These are phyloP conservation scores for Peromyscus aztecus DNA, from an alignment of 2,797 vertebrate species.

Conservation along the genomic window DNA sequence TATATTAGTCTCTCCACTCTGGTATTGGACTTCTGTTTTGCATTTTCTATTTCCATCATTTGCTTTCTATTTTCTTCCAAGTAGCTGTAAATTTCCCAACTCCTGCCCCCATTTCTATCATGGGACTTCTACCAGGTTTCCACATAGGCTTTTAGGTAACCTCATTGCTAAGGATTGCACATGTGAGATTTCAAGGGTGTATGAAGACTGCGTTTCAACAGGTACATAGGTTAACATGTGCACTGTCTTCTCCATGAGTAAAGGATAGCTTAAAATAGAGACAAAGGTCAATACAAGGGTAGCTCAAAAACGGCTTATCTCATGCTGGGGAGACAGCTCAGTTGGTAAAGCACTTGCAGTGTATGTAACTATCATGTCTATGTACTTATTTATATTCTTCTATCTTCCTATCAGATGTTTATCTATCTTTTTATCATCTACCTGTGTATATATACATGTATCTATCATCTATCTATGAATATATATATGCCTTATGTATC, in stretches of 20 bases:
- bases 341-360: not conserved
- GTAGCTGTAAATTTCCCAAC: not conserved
- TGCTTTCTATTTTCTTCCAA: constrained; percentile 11
- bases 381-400: not conserved
- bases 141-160: not conserved
- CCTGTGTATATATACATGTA: not conserved
- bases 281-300: not conserved
- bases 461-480: not conserved
- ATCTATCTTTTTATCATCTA: not conserved
- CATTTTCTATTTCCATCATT: not conserved
- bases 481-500: not conserved
- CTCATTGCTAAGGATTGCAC: not conserved
- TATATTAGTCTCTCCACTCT: not conserved
- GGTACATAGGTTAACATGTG: not conserved
- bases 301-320: not conserved
- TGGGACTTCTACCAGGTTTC: not conserved
- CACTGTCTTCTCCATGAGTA: not conserved
- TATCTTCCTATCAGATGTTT: not conserved
- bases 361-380: not conserved
- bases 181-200: not conserved
- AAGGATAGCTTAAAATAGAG: not conserved
- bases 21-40: not conserved
- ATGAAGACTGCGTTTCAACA: not conserved
- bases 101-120: not conserved
- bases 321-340: not conserved